Percentiles rank a stretch among this genome's conserved stretches.
Conservation (phyloP, 2,113 vertebrate genomes). For the Mustelus asterias region DNA sequence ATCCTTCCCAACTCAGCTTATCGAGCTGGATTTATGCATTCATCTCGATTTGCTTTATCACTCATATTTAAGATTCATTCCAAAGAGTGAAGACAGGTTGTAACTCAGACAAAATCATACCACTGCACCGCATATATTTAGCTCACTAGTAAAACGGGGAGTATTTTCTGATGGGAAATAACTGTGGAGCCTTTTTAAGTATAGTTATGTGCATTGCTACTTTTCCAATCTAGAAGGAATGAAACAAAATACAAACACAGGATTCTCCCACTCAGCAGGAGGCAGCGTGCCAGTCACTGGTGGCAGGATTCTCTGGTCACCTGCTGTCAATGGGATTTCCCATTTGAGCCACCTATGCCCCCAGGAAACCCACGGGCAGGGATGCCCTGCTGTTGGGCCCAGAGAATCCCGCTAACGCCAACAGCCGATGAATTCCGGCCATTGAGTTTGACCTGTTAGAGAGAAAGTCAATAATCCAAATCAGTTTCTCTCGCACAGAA, state of each 20-base stretch:
- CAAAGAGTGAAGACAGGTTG: neutral
- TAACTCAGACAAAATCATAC: neutral
- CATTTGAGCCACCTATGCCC: too few relatives aligned
- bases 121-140: neutral
- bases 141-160: too few relatives aligned
- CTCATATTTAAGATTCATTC: neutral
- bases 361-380: too few relatives aligned
- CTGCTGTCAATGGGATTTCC: too few relatives aligned
- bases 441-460: neutral
- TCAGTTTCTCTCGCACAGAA: neutral
- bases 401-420: neutral
- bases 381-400: too few relatives aligned
- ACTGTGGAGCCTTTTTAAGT: neutral
- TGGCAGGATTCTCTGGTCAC: too few relatives aligned
- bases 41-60: neutral
- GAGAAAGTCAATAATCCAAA: neutral
- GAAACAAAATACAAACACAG: neutral
- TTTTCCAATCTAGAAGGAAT: neutral
- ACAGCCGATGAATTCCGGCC: neutral
- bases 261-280: too few relatives aligned
- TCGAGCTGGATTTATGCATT: too few relatives aligned
- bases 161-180: neutral
- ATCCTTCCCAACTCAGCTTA: too few relatives aligned
- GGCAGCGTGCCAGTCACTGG: too few relatives aligned
- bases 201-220: too few relatives aligned